Base-by-base conservation (phyloP, 2,797 vertebrate genomes). In the Anguilla marmorata region DNA sequence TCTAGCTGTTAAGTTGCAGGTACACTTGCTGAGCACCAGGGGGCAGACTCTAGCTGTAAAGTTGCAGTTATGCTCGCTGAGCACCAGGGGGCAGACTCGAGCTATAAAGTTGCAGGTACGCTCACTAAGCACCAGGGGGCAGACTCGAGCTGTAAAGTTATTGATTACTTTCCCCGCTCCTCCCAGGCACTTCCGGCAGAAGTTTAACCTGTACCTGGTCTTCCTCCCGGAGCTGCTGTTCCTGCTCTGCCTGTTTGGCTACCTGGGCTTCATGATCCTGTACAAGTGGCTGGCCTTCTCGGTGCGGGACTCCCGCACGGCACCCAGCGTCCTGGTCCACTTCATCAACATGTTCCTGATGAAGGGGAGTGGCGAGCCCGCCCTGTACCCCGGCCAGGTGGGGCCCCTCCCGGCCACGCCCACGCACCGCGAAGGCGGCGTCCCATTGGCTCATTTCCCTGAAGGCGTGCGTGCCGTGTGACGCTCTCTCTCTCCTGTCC, bases 291-390 rank as follows among this genome's bases (percentile, higher is more conserved):
- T 99, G 91, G 95, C 95, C 0, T 99, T 96, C 83, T 94, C 96
- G 0, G 96, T 94, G 0, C 92, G 89, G 24, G 95, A 97, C 91
- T 98, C 98, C 1, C 94, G 92, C 11, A 89, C 89, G 3, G 98
- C 98, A 48, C 98, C 98, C 16, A 99, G 98, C 93, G 98, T 99
- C 91, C 97, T 99, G 87, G 98, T 99, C 72, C 96, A 98, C 82
- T 99, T 99, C 91, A 99, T 99, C 89, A 97, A 97, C 94, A 99
- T 99, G 98, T 99, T 99, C 85, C 94, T 99, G 27, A 98, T 98
- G 94, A 96, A 96, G 86, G 93, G 92, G 37, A 93, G 80, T 82
- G 92, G 90, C 74, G 84, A 92, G 85, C 88, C 84, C 45, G 94
- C 93, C 2, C 96, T 99, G 33, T 99, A 96, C 89, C 91, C 92